These are phyloP conservation scores for Archaeoteleia sp. DNA, from an alignment of 2,888 invertebrate species.

Conservation along the genomic window DNA sequence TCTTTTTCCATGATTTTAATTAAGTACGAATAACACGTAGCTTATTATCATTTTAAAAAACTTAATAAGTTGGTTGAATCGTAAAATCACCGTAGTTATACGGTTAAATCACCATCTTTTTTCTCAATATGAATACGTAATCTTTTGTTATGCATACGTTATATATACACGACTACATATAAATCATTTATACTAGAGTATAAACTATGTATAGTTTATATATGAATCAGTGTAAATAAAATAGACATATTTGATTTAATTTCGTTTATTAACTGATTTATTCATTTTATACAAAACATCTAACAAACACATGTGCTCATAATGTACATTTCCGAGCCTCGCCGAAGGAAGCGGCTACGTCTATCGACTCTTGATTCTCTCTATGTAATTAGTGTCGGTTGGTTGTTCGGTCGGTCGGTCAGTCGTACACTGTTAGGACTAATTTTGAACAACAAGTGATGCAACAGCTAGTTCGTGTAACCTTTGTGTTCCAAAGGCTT, in stretches of 20 bases:
- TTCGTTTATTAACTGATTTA: conserved; percentile 65
- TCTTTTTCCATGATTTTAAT: too few species aligned
- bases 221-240: too few species aligned
- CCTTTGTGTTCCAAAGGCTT: conserved; percentile 1
- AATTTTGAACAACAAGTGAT: conserved; percentile 1
- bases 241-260: conserved; percentile 74
- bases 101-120: too few species aligned
- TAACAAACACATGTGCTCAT: conserved; percentile 66
- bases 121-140: too few species aligned
- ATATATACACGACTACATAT: too few species aligned
- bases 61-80: too few species aligned
- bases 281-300: conserved; percentile 71
- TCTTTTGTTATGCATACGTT: too few species aligned
- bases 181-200: too few species aligned
- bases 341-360: conserved; percentile 60
- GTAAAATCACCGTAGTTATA: too few species aligned
- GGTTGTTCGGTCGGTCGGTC: background rate
- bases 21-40: too few species aligned
- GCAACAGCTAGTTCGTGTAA: conserved; percentile 1
- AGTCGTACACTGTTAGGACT: background rate
- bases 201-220: too few species aligned
- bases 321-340: conserved; percentile 57
- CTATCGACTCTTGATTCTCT: conserved; percentile 53
- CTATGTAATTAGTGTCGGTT: conserved; percentile 4
- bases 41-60: too few species aligned